Evolutionary conservation across 2,113 vertebrate species (phyloP).

Genomic region (Onychorhynchus coronatus): DNA sequence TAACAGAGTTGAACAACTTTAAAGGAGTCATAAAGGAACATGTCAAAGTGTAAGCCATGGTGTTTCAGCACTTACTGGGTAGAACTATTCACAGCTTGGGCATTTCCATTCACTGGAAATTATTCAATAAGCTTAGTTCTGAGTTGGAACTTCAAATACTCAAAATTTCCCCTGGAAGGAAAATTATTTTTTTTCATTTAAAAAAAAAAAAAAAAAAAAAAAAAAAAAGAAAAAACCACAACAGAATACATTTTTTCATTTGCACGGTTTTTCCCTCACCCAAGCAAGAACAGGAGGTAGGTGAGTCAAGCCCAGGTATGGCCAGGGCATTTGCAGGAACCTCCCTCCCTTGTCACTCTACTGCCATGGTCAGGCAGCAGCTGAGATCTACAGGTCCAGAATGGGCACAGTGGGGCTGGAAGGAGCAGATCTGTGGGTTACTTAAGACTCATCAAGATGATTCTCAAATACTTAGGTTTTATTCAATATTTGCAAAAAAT

Average conservation of each 20-base stretch:
- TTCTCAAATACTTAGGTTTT: background rate
- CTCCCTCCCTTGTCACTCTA: background rate
- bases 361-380: fast-evolving
- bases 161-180: slow-evolving; percentile 28
- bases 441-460: background rate
- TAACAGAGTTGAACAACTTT: background rate
- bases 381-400: background rate
- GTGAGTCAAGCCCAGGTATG: background rate
- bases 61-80: background rate
- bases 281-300: background rate
- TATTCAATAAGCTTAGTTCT: background rate
- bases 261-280: background rate
- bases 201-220: background rate
- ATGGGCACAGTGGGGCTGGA: background rate
- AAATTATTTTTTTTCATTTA: background rate
- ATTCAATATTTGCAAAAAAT: background rate
- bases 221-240: background rate
- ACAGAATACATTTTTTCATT: background rate
- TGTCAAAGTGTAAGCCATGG: background rate
- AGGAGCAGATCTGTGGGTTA: background rate
- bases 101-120: slow-evolving; percentile 35
- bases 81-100: background rate
- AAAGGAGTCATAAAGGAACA: background rate
- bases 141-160: background rate
- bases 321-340: background rate